Evolutionary conservation across 2,113 vertebrate species (phyloP), one percentile per base, ranked within the genome.

Genomic region (Sinocyclocheilus maitianheensis): DNA sequence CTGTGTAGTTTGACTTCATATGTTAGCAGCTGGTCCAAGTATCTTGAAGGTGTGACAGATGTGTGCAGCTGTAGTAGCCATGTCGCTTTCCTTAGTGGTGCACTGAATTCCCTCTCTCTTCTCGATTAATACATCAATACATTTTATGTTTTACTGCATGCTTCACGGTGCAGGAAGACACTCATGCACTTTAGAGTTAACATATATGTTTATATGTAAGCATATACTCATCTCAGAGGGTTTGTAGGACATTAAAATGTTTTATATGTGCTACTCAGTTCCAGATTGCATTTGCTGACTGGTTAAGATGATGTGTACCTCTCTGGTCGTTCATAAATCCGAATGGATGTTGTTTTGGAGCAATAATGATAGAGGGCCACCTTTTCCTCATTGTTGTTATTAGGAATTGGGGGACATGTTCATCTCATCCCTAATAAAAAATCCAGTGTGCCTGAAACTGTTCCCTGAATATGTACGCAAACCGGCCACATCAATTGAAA

Each of bases 291-390:
- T 69, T 67, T 82, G 16, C 14, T 30, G 43, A 24, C 20, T 81
- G 58, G 12, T 69, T 48, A 69, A 62, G 34, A 63, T 63, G 58
- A 79, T 0, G 13, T 82, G 80, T 71, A 51, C 26, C 80, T 74
- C 20, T 74, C 81, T 74, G 69, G 67, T 74, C 18, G 5, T 58
- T 83, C 30, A 43, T 62, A 24, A 24, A 62, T 80, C 6, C 1
- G 34, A 77, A 55, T 20, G 62, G 40, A 20, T 51, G n/a, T 46
- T 76, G 74, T 24, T 51, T 77, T 40, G 24, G 60, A 89, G 88
- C 88, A 89, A 89, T 89, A 89, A 87, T 77, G 83, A 58, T 34
- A 24, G 8, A 77, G 69, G 75, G 30, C 18, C 63, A 85, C n/a
- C 16, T 48, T 53, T 78, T 46, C 13, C 37, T 78, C 12, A 62